Evolutionary conservation across 2,888 invertebrate genomes (phyloP), one percentile per base, ranked within the genome.

Genomic region (Crossocerus cetratus): DNA sequence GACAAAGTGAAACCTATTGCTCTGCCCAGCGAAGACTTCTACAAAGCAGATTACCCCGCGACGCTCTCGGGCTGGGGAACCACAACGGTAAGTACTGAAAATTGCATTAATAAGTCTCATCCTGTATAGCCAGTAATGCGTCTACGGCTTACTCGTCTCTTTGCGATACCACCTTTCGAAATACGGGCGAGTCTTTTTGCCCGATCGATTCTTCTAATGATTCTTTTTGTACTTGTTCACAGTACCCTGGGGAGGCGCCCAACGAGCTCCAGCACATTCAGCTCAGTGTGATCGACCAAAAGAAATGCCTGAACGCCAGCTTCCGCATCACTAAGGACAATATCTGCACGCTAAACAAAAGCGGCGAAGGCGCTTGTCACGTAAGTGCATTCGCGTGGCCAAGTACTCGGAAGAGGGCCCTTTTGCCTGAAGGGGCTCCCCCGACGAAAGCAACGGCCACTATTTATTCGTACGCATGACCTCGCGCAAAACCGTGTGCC

Each of bases 281-380:
- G 0, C 83, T 93, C 16, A 92, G 90, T 65, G 91, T 92, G 21
- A 90, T 91, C 23, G 85, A 88, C 8, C 93, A 93, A 81, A 90
- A 91, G 72, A 78, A 86, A 3, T 88, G 91, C 60, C 91, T 91
- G 82, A 84, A 65, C 16, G 76, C 83, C 11, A 91, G 91, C 76
- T 91, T 92, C 78, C 91, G 91, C 0, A 91, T 93, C 0, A 91
- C 88, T 77, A 90, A 90, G 3, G 86, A 90, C 0, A 92, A 93
- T 85, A 92, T 94, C 77, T 94, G 94, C 81, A 93, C 94, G 0
- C 87, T 93, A 16, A 93, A 93, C 42, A 91, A 90, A 81, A 84
- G 86, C 56, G 94, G 93, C 0, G 92, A 93, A 89, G 94, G 94
- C 0, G 93, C 93, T 76, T 94, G 93, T 81, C 93, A 93, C 82